phyloP scores from a whole-genome alignment of 2,888 invertebrate species.

The Pheosia gnoma region DNA sequence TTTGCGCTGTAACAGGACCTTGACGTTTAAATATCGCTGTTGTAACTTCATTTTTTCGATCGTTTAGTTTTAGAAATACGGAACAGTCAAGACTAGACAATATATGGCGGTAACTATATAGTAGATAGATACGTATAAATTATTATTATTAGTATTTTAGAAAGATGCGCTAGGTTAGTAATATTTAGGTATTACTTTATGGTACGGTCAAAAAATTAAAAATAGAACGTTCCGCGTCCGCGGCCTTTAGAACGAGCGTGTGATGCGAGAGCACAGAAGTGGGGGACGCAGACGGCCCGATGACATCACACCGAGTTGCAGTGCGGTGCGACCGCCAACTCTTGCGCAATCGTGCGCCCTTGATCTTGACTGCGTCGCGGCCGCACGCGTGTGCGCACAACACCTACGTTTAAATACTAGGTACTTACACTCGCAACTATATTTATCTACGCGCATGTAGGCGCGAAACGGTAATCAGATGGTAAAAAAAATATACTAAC shows the following conservation, averaged over 20 bases:
- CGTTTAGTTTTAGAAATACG: too few relatives aligned
- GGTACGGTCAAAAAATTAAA: slow-evolving; percentile 56
- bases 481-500: slow-evolving; percentile 56
- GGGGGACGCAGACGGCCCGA: slow-evolving; percentile 67
- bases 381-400: slow-evolving; percentile 75
- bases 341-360: slow-evolving; percentile 83
- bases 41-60: neutral
- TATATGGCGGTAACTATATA: neutral
- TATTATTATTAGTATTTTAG: too few relatives aligned
- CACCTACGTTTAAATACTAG: slow-evolving; percentile 64
- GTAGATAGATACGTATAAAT: too few relatives aligned
- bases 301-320: slow-evolving; percentile 80
- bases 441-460: slow-evolving; percentile 77
- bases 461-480: slow-evolving; percentile 70
- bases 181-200: neutral
- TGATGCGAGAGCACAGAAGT: slow-evolving; percentile 50
- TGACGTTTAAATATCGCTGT: neutral
- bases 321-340: slow-evolving; percentile 79
- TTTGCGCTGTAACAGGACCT: slow-evolving; percentile 19
- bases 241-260: slow-evolving; percentile 65
- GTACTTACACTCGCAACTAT: slow-evolving; percentile 62
- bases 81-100: too few relatives aligned
- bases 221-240: slow-evolving; percentile 76
- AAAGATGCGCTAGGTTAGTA: too few relatives aligned
- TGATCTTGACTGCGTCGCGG: slow-evolving; percentile 84